phyloP scores from a whole-genome alignment of 2,888 invertebrate species.

The Drosophila anomelani region DNA sequence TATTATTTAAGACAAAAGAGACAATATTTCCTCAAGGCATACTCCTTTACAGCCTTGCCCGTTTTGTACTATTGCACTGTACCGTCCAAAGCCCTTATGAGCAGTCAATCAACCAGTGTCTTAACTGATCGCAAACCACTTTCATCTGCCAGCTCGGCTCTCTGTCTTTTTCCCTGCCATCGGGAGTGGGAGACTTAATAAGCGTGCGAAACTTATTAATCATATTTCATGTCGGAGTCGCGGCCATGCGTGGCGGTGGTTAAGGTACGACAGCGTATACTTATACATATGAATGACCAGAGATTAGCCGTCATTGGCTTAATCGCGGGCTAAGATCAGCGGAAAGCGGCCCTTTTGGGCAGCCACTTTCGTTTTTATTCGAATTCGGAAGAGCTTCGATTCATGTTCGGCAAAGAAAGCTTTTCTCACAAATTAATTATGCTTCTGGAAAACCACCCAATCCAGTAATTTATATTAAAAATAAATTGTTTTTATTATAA shows the following conservation, averaged over 20 bases:
- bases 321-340: slow-evolving; percentile 72
- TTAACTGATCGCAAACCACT: slow-evolving; percentile 45
- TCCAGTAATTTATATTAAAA: slow-evolving; percentile 18
- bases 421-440: slow-evolving; percentile 74
- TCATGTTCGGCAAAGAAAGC: slow-evolving; percentile 71
- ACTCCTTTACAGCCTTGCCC: too few species aligned
- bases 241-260: slow-evolving; percentile 57
- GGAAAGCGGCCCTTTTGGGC: slow-evolving; percentile 57
- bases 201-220: slow-evolving; percentile 80
- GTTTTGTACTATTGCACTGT: neutral
- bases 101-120: slow-evolving; percentile 60
- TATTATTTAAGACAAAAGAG: neutral
- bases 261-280: slow-evolving; percentile 19
- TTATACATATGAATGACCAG: slow-evolving; percentile 69
- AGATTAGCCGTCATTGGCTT: slow-evolving; percentile 72
- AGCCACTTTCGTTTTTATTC: slow-evolving; percentile 80
- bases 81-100: slow-evolving; percentile 38
- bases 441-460: slow-evolving; percentile 13
- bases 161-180: slow-evolving; percentile 18
- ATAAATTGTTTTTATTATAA: slow-evolving; percentile 15
- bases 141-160: slow-evolving; percentile 35
- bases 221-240: slow-evolving; percentile 56
- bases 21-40: neutral
- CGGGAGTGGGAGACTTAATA: slow-evolving; percentile 54
- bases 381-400: slow-evolving; percentile 31